phyloP scores from a whole-genome alignment of 2,797 vertebrate genomes.

The Anableps anableps region DNA sequence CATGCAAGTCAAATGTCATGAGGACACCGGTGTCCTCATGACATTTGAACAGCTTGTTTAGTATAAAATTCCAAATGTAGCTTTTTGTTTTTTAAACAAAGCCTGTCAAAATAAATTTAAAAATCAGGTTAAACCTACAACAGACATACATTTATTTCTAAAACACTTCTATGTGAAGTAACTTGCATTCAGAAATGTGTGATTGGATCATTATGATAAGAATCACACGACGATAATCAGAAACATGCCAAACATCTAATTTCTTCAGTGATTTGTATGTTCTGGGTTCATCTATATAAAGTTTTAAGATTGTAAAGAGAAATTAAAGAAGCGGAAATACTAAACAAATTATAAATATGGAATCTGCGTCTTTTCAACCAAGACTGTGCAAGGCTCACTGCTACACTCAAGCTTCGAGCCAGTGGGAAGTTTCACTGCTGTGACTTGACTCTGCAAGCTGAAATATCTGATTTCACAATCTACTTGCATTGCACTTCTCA shows the following conservation, averaged over 20 bases:
- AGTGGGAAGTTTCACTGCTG: constrained; percentile 8
- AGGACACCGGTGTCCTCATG: no score
- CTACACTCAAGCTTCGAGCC: not conserved
- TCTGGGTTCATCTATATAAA: not conserved
- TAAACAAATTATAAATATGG: not conserved
- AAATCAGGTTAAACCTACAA: not conserved
- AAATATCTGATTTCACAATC: constrained; percentile 20
- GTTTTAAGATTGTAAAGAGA: not conserved
- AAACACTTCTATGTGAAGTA: not conserved
- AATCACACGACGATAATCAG: not conserved
- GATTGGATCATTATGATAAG: not conserved
- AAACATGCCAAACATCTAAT: not conserved
- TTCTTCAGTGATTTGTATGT: not conserved
- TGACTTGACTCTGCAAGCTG: constrained; percentile 21
- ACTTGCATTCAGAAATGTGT: not conserved
- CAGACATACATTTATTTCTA: not conserved
- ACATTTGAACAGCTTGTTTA: no score
- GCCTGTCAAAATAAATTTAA: not conserved
- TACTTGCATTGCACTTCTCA: not conserved
- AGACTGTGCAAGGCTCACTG: not conserved
- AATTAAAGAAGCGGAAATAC: not conserved
- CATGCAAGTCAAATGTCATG: no score
- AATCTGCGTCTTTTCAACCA: constrained; percentile 1
- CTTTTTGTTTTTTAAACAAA: not conserved
- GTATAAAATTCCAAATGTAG: not conserved